Base-by-base conservation (phyloP, 1,140 invertebrate species). In the Drosophila varians region DNA sequence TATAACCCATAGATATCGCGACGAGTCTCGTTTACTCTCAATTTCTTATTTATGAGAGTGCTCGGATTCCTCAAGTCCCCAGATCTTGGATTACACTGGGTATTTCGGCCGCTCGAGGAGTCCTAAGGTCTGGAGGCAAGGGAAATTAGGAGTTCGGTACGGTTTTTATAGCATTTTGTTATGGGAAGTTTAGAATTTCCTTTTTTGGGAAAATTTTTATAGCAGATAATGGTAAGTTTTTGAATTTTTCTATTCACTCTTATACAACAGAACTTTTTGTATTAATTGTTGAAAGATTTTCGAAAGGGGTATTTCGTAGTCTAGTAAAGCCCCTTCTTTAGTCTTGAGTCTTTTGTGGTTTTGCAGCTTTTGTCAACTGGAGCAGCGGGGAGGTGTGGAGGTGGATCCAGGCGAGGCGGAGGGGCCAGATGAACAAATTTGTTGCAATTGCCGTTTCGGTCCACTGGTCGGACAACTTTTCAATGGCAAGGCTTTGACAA, bases 371-470 rank as follows among this genome's bases (percentile, higher is more conserved):
- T 65, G 25, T 45, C 58, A 61, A 61, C 36, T 54, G 57, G 26
- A 45, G 26, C 49, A 34, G 40, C 23, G 14, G 26, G n/a, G 2
- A 34, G 57, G 25, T 18, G 23, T 47, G 23, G 8, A 9, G 45
- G 21, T 0, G 11, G 5, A 12, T 9, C 36, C 21, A 28, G 36
- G 28, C 18, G 19, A 8, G 36, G 43, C 11, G 25, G 16, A 16
- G 7, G 46, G n/a, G 16, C 18, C 38, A 16, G 38, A 18, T 46
- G 36, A 77, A 74, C 61, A 78, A 78, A 74, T 78, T 78, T 64
- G 75, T 78, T 74, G 57, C 70, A 64, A 73, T 74, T 78, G 56
- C 69, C 62, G 42, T 60, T 55, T 36, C 51, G 40, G 6, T 28
- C 9, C 38, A 53, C 47, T 47, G 23, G 48, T 57, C 43, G 34